phyloP scores from a whole-genome alignment of 2,113 vertebrate genomes.

The Ramphastos sulfuratus region DNA sequence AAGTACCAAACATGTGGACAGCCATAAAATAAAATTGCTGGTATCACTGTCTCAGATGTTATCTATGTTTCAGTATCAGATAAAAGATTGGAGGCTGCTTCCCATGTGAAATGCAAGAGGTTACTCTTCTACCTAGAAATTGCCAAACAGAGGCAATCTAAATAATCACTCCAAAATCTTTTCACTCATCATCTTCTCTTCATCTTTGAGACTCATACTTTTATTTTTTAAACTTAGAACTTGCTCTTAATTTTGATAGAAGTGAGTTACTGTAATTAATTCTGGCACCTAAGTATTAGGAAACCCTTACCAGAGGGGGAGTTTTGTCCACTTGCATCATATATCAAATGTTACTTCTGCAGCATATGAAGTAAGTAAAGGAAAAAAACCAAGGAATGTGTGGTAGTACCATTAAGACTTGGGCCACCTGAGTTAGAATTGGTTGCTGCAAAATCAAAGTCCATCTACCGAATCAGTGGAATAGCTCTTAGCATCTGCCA shows the following conservation, averaged over 20 bases:
- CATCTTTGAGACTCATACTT: neutral
- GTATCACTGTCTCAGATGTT: fast-evolving
- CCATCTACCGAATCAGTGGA: neutral
- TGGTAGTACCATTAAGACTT: neutral
- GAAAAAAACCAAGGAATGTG: fast-evolving
- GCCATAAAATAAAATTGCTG: neutral
- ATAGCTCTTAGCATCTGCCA: neutral
- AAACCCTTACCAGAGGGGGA: neutral
- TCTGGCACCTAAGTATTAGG: neutral
- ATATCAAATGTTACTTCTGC: neutral
- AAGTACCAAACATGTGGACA: neutral
- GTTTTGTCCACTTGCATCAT: neutral
- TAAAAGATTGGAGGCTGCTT: neutral
- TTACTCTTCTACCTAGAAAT: neutral
- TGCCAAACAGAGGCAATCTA: neutral
- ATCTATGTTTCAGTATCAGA: neutral
- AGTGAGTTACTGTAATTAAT: neutral
- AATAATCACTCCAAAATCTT: neutral
- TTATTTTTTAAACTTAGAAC: neutral
- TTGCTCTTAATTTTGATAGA: neutral
- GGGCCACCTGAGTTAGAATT: neutral
- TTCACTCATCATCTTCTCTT: neutral
- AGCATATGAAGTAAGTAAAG: neutral
- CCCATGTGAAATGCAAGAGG: neutral
- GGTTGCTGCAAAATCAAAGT: neutral